Evolutionary conservation across 2,113 vertebrate species (phyloP), one percentile per base, ranked within the genome.

Genomic region (Zootoca vivipara): DNA sequence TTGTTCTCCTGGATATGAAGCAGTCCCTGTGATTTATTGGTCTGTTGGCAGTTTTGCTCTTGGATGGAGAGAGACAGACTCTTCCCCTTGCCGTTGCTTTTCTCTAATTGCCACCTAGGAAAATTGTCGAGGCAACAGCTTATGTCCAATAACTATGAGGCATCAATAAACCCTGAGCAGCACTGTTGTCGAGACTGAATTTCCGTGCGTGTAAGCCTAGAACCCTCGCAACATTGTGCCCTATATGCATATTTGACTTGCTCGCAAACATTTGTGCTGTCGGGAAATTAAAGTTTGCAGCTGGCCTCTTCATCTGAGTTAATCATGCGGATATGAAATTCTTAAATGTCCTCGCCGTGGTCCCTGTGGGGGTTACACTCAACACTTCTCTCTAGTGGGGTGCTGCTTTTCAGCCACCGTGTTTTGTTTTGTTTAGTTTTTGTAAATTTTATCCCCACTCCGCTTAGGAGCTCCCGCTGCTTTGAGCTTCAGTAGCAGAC

Each of bases 251-350:
- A 87, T 95, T 92, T 95, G 95, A 97, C 96, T 96, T 96, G 95
- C 97, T 96, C 95, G 79, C 90, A 73, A 93, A 90, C 95, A 93
- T 95, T 97, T 96, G 96, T 97, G 95, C 96, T 95, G 94, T 96
- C 95, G 96, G 96, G 96, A 97, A 96, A 97, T 97, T 96, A 96
- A 97, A 96, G 93, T 97, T 96, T 97, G 97, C 97, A 97, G 97
- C 97, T 97, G 97, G 95, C 92, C 95, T 95, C 96, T 97, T 97
- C 96, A 97, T 97, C 96, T 94, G 95, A 96, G 94, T 95, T 97
- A 97, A 96, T 97, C 97, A 97, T 95, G 96, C 96, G 94, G 93
- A 96, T 96, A 96, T 89, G 94, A 97, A 96, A 94, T 94, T 95
- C 95, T 96, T 96, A 95, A 96, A 96, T 95, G 94, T 95, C 95